These are phyloP conservation scores for Verasper variegatus DNA, from an alignment of 2,113 vertebrate genomes.

Conservation along the genomic window DNA sequence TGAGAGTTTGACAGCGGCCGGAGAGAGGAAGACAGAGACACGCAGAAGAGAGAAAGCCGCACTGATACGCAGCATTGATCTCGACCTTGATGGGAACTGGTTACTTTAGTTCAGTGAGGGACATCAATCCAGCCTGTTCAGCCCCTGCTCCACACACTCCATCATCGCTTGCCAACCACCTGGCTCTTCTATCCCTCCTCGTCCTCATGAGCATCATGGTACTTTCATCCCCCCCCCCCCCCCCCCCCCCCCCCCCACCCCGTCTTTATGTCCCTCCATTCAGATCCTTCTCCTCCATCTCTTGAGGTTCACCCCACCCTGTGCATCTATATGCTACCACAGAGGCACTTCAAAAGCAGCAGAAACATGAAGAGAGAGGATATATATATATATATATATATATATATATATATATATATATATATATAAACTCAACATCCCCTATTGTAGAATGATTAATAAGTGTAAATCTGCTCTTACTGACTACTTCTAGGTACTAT, in stretches of 20 bases:
- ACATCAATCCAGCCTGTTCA: slow-evolving; percentile 17
- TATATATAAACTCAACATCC: too few species aligned
- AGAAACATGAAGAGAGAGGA: slow-evolving; percentile 3
- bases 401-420: too few species aligned
- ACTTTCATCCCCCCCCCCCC: slow-evolving; percentile 52
- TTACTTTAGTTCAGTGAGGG: slow-evolving; percentile 7
- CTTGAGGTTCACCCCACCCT: slow-evolving; percentile 34
- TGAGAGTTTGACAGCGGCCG: background rate
- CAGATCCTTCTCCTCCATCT: slow-evolving; percentile 19
- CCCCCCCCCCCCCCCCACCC: too few species aligned
- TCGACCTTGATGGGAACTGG: slow-evolving; percentile 42
- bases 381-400: too few species aligned
- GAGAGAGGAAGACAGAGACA: background rate
- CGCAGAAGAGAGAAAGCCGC: slow-evolving; percentile 5
- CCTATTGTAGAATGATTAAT: background rate
- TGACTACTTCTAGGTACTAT: background rate
- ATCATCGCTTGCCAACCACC: slow-evolving; percentile 32
- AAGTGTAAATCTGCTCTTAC: background rate
- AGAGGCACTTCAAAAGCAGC: slow-evolving; percentile 58
- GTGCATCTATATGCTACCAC: slow-evolving; percentile 11
- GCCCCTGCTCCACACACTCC: slow-evolving; percentile 19
- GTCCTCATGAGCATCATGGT: slow-evolving; percentile 14
- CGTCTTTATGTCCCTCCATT: slow-evolving; percentile 32
- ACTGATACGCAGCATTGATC: slow-evolving; percentile 31
- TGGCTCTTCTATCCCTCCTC: background rate